phyloP scores from a whole-genome alignment of 2,888 invertebrate genomes.

The Empis stercorea region DNA sequence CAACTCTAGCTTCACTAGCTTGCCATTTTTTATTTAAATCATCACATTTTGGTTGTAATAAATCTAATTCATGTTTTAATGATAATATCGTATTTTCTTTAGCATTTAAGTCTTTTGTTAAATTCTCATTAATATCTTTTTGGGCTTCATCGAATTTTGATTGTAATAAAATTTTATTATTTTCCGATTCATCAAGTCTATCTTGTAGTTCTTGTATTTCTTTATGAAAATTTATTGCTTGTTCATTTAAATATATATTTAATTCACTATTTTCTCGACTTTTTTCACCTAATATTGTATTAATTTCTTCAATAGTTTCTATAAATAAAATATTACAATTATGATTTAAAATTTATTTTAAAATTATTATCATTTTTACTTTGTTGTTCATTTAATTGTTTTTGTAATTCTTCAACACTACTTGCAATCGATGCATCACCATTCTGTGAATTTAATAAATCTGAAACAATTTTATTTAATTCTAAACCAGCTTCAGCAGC shows the following conservation, averaged over 20 bases:
- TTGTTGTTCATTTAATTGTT: constrained; percentile 52
- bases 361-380: constrained; percentile 28
- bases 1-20: constrained; percentile 29
- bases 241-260: constrained; percentile 30
- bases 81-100: constrained; percentile 30
- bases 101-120: constrained; percentile 25
- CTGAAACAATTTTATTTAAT: constrained; percentile 52
- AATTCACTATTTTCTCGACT: constrained; percentile 43
- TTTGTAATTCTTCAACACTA: constrained; percentile 52
- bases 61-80: constrained; percentile 27
- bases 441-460: constrained; percentile 53
- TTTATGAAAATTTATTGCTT: constrained; percentile 39
- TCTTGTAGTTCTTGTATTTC: constrained; percentile 45
- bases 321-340: neutral
- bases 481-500: constrained; percentile 71
- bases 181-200: constrained; percentile 41
- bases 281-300: constrained; percentile 39
- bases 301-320: constrained; percentile 40
- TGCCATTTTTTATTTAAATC: constrained; percentile 27
- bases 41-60: constrained; percentile 23
- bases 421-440: constrained; percentile 48
- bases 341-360: neutral
- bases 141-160: constrained; percentile 29
- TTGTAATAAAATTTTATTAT: constrained; percentile 31
- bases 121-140: constrained; percentile 30